A percentile compares a stretch with the other conserved stretches of the same genome.
Evolutionary conservation across 2,797 vertebrate genomes (phyloP).

Genomic region (Gallinago nigripennis): DNA sequence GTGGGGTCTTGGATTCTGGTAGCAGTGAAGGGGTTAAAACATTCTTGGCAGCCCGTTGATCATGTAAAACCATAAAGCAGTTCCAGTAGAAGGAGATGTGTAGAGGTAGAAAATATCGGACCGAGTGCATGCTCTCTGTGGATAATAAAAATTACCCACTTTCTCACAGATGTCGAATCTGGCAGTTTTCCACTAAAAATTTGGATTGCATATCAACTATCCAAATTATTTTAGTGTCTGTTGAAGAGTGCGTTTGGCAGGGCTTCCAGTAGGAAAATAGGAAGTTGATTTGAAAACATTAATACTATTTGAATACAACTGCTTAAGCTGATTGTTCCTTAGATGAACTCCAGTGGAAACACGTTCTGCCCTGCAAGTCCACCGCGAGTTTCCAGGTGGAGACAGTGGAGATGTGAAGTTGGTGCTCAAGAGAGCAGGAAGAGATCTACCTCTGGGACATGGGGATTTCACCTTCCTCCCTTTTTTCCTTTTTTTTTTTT

Average conservation of each 20-base stretch:
- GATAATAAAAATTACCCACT: conserved; percentile 83
- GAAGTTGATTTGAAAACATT: conserved; percentile 82
- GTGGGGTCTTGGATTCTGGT: neutral
- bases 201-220: conserved; percentile 81
- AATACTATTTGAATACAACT: conserved; percentile 82
- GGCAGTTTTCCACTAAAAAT: conserved; percentile 82
- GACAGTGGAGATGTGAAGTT: conserved; percentile 14
- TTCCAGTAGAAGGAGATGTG: conserved; percentile 63
- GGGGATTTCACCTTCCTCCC: neutral
- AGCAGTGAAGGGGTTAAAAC: conserved; percentile 66
- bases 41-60: conserved; percentile 56
- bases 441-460: neutral
- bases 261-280: conserved; percentile 78
- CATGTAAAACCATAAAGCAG: conserved; percentile 51
- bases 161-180: conserved; percentile 84
- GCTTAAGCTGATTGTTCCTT: conserved; percentile 74
- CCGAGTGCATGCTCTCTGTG: conserved; percentile 73
- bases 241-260: conserved; percentile 80
- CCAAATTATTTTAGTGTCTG: conserved; percentile 83
- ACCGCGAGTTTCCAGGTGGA: conserved; percentile 57
- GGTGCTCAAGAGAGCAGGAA: neutral
- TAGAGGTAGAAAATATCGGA: conserved; percentile 75
- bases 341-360: conserved; percentile 60
- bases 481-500: neutral
- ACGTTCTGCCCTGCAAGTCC: conserved; percentile 29